Conservation (phyloP, 2,888 invertebrate genomes). For the Chloromyia formosa region DNA sequence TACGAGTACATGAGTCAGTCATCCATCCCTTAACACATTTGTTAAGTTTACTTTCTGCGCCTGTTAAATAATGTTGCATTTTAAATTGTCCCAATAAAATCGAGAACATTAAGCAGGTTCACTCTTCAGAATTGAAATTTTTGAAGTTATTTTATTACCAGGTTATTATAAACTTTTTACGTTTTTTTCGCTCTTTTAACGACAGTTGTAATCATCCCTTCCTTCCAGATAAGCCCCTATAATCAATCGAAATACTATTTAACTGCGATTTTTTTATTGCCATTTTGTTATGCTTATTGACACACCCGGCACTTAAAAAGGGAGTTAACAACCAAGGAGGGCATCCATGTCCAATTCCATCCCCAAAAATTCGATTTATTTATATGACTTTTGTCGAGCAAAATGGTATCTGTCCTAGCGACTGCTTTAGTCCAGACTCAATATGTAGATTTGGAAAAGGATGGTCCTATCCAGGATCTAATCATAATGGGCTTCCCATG, state of each 20-base stretch:
- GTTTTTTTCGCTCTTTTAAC: neutral
- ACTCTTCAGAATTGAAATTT: neutral
- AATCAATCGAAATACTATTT: constrained; percentile 1
- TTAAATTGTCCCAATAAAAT: constrained; percentile 21
- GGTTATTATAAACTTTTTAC: constrained; percentile 17
- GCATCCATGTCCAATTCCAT: neutral
- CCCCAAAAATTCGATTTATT: constrained; percentile 7
- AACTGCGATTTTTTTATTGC: constrained; percentile 14
- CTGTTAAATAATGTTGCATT: too few species aligned
- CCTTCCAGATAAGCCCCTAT: neutral
- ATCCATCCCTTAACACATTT: too few species aligned
- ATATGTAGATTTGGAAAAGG: neutral
- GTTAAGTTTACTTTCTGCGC: too few species aligned
- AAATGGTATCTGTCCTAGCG: too few species aligned
- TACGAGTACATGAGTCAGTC: too few species aligned
- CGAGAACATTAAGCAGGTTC: neutral
- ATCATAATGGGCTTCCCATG: neutral
- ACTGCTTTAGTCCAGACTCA: neutral
- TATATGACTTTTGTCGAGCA: neutral
- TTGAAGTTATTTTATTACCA: neutral
- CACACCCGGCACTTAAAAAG: neutral
- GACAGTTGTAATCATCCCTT: constrained; percentile 2
- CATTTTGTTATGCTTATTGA: constrained; percentile 16
- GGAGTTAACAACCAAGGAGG: neutral
- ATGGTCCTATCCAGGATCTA: neutral